Conservation (phyloP, 2,113 vertebrate species). For the Spermophilus dauricus region DNA sequence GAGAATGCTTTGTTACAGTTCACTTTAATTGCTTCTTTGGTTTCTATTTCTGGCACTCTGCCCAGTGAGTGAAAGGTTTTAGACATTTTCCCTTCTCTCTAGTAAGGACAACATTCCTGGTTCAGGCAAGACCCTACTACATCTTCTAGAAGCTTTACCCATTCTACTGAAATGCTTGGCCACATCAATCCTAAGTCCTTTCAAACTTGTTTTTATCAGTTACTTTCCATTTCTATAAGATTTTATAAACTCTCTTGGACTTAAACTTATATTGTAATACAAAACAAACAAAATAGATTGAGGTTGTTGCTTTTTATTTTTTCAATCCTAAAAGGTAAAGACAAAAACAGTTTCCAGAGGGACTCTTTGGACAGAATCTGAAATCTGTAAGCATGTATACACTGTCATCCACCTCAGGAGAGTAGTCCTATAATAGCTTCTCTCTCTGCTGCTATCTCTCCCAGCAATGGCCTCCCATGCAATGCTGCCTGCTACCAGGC, state of each 20-base stretch:
- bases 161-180: background rate
- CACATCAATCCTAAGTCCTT: background rate
- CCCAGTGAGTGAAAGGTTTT: background rate
- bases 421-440: background rate
- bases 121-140: background rate
- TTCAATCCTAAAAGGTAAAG: conserved; percentile 7
- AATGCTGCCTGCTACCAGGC: background rate
- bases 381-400: background rate
- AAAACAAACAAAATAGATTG: conserved; percentile 37
- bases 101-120: background rate
- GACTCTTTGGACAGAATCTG: background rate
- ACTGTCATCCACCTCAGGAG: background rate
- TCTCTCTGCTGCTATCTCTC: background rate
- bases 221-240: conserved; percentile 52
- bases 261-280: conserved; percentile 21
- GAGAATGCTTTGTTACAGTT: background rate
- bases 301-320: background rate
- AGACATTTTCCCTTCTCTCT: background rate
- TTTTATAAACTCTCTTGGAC: conserved; percentile 37
- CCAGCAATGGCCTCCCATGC: background rate
- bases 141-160: background rate
- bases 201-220: conserved; percentile 24
- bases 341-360: background rate
- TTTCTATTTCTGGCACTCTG: background rate
- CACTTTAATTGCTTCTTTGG: background rate